A percentile compares a stretch with the other conserved stretches of the same genome.
phyloP scores from a whole-genome alignment of 2,797 vertebrate genomes.

The Yasuhikotakia modesta region DNA sequence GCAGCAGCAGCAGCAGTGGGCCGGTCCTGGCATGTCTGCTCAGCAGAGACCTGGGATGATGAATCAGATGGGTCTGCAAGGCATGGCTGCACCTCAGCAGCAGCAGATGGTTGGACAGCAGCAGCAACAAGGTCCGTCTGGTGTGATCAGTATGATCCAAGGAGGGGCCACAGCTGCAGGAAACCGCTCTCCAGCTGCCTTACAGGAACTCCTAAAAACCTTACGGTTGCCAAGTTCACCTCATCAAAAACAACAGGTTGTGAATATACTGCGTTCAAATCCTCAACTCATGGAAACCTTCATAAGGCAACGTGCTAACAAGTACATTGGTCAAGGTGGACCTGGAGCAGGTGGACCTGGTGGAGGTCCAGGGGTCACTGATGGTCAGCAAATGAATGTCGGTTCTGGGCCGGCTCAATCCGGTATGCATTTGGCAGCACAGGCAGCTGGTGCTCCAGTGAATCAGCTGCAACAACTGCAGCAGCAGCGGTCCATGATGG shows the following conservation, averaged over 20 bases:
- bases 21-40: constrained; percentile 68
- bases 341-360: constrained; percentile 61
- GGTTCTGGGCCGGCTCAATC: constrained; percentile 74
- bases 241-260: constrained; percentile 94
- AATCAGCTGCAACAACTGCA: constrained; percentile 82
- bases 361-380: constrained; percentile 69
- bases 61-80: constrained; percentile 68
- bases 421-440: constrained; percentile 83
- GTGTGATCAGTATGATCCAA: constrained; percentile 73
- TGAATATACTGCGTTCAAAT: constrained; percentile 94
- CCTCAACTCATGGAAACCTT: constrained; percentile 95
- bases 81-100: constrained; percentile 56
- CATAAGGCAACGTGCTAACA: constrained; percentile 92
- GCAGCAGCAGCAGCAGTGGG: constrained; percentile 79
- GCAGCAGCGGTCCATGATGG: constrained; percentile 68
- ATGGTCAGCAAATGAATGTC: constrained; percentile 74
- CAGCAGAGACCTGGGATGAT: constrained; percentile 75
- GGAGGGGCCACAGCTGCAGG: constrained; percentile 64
- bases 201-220: constrained; percentile 91
- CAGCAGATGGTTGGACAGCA: constrained; percentile 48
- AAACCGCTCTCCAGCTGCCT: constrained; percentile 86
- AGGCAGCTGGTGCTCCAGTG: constrained; percentile 80
- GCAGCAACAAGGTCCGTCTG: constrained; percentile 63
- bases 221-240: constrained; percentile 94
- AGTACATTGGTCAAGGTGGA: constrained; percentile 80